phyloP scores from a whole-genome alignment of 2,888 invertebrate species.

The Merodon equestris region DNA sequence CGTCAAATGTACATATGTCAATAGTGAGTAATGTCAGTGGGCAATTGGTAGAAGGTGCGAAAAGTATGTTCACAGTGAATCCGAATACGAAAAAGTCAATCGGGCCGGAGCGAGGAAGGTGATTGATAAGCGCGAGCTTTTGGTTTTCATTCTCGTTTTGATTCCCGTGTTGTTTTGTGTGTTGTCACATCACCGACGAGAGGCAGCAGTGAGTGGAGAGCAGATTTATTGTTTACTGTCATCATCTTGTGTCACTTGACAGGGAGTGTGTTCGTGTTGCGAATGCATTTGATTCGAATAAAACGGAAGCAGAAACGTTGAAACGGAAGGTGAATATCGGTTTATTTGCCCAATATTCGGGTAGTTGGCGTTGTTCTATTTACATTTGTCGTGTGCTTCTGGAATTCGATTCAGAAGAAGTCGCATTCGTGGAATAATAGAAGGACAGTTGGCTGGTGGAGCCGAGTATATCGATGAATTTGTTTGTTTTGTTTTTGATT shows the following conservation, averaged over 20 bases:
- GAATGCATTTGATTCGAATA: too few relatives aligned
- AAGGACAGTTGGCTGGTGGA: slow-evolving; percentile 2
- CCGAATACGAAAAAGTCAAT: slow-evolving; percentile 4
- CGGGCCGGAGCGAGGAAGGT: slow-evolving; percentile 36
- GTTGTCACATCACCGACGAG: too few relatives aligned
- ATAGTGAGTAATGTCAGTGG: not conserved
- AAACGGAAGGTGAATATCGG: too few relatives aligned
- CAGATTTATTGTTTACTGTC: slow-evolving; percentile 51
- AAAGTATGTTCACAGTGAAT: slow-evolving; percentile 12
- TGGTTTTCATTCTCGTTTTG: too few relatives aligned
- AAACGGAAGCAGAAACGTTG: too few relatives aligned
- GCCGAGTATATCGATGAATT: not conserved
- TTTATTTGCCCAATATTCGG: too few relatives aligned
- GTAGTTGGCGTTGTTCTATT: too few relatives aligned
- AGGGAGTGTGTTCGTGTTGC: too few relatives aligned
- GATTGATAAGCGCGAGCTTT: slow-evolving; percentile 59
- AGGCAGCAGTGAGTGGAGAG: not conserved
- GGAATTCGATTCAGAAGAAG: not conserved
- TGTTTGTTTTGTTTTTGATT: slow-evolving; percentile 1
- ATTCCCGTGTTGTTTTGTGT: too few relatives aligned
- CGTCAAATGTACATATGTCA: slow-evolving; percentile 20
- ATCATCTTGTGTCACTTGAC: not conserved
- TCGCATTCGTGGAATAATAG: too few relatives aligned
- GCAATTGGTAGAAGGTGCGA: slow-evolving; percentile 13
- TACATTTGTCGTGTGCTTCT: slow-evolving; percentile 35